Percentiles rank a stretch among this genome's conserved stretches.
Evolutionary conservation across 1,140 invertebrate genomes (phyloP).

Genomic region (Orchesella cincta): DNA sequence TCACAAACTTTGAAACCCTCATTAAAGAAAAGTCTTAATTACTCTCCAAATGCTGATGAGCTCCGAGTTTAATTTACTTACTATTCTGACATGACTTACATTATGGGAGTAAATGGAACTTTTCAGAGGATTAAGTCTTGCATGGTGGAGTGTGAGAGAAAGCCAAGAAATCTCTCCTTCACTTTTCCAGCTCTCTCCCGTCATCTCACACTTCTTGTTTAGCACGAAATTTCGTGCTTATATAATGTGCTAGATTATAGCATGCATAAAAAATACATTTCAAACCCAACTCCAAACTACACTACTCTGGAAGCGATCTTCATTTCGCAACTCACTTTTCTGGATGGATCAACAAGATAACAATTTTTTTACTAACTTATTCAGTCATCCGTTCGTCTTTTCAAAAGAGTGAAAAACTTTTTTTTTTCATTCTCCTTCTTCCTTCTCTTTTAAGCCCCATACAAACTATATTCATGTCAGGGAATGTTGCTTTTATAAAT

Average conservation of each 20-base stretch:
- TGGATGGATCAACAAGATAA: constrained; percentile 14
- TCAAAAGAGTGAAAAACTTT: neutral
- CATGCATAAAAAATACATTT: neutral
- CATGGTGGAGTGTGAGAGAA: too few species aligned
- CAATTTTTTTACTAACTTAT: neutral
- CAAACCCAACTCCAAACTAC: neutral
- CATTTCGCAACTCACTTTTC: neutral
- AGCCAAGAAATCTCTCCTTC: neutral
- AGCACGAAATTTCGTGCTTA: neutral
- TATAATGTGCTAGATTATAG: neutral
- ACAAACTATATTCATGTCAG: too few species aligned
- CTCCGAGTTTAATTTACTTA: constrained; percentile 38
- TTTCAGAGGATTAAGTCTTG: neutral
- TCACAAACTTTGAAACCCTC: constrained; percentile 48
- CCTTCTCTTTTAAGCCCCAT: too few species aligned
- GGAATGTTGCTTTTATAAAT: too few species aligned
- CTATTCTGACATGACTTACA: neutral
- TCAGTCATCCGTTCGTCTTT: neutral
- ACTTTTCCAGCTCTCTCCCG: neutral
- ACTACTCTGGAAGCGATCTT: too few species aligned
- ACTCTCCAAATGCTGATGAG: constrained; percentile 40
- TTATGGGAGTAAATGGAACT: neutral
- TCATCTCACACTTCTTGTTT: neutral
- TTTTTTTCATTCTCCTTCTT: neutral
- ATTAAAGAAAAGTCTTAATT: constrained; percentile 48